phyloP scores from a whole-genome alignment of 2,888 invertebrate species.

The Amphipyra tragopoginis region DNA sequence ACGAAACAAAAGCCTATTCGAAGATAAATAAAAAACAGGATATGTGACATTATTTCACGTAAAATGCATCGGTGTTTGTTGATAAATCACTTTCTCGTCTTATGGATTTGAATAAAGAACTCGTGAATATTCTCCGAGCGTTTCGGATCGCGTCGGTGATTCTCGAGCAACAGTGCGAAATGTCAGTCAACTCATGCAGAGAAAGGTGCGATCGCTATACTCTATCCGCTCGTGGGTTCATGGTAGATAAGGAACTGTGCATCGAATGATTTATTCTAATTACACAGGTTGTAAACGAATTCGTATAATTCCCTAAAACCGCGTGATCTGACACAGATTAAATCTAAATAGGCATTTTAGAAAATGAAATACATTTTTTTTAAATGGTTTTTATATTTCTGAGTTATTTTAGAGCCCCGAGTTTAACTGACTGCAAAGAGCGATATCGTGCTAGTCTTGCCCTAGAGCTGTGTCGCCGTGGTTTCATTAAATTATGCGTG shows the following conservation, averaged over 20 bases:
- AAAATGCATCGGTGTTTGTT: slow-evolving; percentile 51
- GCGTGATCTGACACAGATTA: too few relatives aligned
- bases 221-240: slow-evolving; percentile 21
- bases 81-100: slow-evolving; percentile 78
- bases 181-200: slow-evolving; percentile 45
- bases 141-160: slow-evolving; percentile 61
- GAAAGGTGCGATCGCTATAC: slow-evolving; percentile 46
- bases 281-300: too few relatives aligned
- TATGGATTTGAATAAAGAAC: slow-evolving; percentile 76
- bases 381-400: too few relatives aligned
- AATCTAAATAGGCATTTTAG: too few relatives aligned
- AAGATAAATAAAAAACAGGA: slow-evolving; percentile 62
- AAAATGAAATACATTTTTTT: too few relatives aligned
- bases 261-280: slow-evolving; percentile 37
- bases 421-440: too few relatives aligned
- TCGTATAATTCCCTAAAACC: too few relatives aligned
- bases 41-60: slow-evolving; percentile 56
- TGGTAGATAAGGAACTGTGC: slow-evolving; percentile 9
- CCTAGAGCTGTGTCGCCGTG: too few relatives aligned
- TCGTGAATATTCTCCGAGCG: slow-evolving; percentile 71
- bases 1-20: slow-evolving; percentile 56
- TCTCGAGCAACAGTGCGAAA: slow-evolving; percentile 58
- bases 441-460: too few relatives aligned
- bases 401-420: too few relatives aligned
- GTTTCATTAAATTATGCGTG: too few relatives aligned